Conservation (phyloP, 1,140 invertebrate species). For the Chrysopa pallens region DNA sequence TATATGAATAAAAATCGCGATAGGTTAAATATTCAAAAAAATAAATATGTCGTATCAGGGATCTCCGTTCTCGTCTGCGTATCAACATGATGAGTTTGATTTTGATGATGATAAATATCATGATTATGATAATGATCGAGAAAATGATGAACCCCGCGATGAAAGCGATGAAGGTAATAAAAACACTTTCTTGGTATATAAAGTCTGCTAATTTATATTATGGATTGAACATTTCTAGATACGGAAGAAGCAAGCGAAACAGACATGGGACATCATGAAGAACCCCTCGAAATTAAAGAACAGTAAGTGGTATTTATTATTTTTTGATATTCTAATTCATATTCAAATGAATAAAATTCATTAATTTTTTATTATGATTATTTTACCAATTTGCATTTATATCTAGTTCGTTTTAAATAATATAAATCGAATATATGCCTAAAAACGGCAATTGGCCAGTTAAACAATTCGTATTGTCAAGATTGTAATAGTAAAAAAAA, state of each 20-base stretch:
- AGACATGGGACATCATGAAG: slow-evolving; percentile 62
- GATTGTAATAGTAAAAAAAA: no score
- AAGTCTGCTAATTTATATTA: neutral
- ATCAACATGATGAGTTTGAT: slow-evolving; percentile 7
- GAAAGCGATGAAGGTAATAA: slow-evolving; percentile 8
- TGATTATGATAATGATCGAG: slow-evolving; percentile 4
- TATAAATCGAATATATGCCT: no score
- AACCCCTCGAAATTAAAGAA: slow-evolving; percentile 75
- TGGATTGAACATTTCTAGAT: slow-evolving; percentile 34
- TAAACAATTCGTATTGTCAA: no score
- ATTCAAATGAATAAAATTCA: no score
- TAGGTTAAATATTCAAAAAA: neutral
- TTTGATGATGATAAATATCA: slow-evolving; percentile 4
- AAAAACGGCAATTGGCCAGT: no score
- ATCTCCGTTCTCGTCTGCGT: slow-evolving; percentile 1
- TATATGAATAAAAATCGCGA: no score
- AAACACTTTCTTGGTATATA: neutral
- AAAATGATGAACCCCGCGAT: slow-evolving; percentile 1
- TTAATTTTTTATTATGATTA: no score
- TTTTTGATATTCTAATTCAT: neutral
- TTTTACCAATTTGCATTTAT: no score
- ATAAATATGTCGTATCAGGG: slow-evolving; percentile 1
- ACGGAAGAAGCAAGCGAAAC: slow-evolving; percentile 82
- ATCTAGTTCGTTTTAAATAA: no score
- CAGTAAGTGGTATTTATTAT: slow-evolving; percentile 41